Evolutionary conservation across 2,113 vertebrate species (phyloP).

Genomic region (Orcinus orca): DNA sequence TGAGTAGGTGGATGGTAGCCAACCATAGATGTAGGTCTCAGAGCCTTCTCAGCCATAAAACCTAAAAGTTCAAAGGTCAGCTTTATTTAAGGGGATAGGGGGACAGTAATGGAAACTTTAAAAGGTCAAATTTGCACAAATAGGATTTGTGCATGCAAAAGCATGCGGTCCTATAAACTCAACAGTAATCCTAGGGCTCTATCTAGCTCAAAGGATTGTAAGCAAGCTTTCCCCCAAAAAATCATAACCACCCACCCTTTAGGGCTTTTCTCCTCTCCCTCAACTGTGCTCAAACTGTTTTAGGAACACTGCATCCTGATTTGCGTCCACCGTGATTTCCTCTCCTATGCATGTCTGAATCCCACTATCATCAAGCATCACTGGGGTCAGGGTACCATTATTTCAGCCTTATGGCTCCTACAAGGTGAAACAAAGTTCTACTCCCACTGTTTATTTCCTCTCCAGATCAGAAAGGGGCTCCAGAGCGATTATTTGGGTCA

Average conservation of each 20-base stretch:
- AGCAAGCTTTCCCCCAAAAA: slow-evolving; percentile 47
- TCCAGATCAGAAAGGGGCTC: neutral
- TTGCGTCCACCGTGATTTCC: neutral
- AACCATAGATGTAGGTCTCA: neutral
- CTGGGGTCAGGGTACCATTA: too few species aligned
- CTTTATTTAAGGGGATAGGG: neutral
- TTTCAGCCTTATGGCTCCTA: neutral
- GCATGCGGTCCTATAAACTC: slow-evolving; percentile 69
- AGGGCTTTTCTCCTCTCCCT: neutral
- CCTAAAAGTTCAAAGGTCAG: slow-evolving; percentile 10
- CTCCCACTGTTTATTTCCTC: neutral
- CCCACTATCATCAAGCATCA: neutral
- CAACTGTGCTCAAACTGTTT: neutral
- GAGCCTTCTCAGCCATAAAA: neutral
- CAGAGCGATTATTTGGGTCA: neutral
- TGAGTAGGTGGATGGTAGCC: neutral
- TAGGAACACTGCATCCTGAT: neutral
- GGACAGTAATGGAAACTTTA: slow-evolving; percentile 49
- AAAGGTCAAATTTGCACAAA: slow-evolving; percentile 82
- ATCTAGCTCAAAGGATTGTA: slow-evolving; percentile 61
- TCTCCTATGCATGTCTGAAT: neutral
- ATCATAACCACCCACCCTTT: neutral
- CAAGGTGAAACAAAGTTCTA: neutral
- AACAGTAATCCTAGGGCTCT: slow-evolving; percentile 56
- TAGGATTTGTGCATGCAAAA: slow-evolving; percentile 72